A percentile compares a stretch with the other conserved stretches of the same genome.
These are phyloP conservation scores for Bombus polaris DNA, from an alignment of 1,140 invertebrate species.

Conservation along the genomic window DNA sequence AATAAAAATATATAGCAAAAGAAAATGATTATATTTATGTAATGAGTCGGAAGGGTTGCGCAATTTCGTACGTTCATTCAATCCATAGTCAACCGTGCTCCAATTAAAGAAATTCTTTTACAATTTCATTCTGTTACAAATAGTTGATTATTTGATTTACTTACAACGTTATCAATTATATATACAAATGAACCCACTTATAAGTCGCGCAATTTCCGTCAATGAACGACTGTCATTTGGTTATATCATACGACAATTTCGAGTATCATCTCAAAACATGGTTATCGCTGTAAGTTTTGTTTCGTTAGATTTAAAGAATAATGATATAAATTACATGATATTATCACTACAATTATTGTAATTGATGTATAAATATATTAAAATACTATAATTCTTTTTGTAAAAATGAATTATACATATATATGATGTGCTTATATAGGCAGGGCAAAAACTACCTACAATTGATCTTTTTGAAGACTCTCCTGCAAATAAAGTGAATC, in stretches of 20 bases:
- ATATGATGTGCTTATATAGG: constrained; percentile 82
- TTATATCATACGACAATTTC: constrained; percentile 70
- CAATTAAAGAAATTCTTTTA: background rate
- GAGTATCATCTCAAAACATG: constrained; percentile 75
- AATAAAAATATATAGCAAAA: background rate
- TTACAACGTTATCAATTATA: background rate
- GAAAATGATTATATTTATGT: constrained; percentile 22
- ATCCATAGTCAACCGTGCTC: background rate
- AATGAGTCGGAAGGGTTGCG: constrained; percentile 13
- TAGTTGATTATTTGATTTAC: constrained; percentile 1
- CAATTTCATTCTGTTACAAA: background rate
- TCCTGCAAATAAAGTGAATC: constrained; percentile 93
- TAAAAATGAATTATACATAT: background rate
- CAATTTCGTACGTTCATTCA: background rate
- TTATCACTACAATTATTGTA: too few relatives aligned
- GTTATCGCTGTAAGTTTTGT: constrained; percentile 76
- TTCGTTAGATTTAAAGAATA: constrained; percentile 17
- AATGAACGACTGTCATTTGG: constrained; percentile 50
- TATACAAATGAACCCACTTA: constrained; percentile 63
- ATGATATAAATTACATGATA: background rate
- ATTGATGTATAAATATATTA: too few relatives aligned
- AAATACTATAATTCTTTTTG: too few relatives aligned
- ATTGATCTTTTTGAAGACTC: constrained; percentile 92
- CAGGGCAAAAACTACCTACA: constrained; percentile 91
- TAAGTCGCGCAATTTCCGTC: constrained; percentile 58